Conservation (phyloP, 2,113 vertebrate species). For the Neolamprologus modestus region DNA sequence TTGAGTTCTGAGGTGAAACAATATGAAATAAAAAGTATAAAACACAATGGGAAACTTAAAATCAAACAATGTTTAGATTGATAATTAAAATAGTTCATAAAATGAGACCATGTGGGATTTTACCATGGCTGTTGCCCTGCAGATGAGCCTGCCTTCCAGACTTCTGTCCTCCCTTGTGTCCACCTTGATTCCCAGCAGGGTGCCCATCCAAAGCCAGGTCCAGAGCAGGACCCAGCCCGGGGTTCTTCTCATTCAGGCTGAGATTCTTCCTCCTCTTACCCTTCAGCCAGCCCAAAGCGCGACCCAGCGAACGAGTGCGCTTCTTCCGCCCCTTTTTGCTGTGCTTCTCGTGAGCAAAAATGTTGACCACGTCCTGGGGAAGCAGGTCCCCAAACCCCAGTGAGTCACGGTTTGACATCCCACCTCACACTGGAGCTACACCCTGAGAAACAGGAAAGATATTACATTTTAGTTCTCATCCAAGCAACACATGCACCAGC, state of each 20-base stretch:
- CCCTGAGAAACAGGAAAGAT: slow-evolving; percentile 1
- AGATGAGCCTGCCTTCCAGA: slow-evolving; percentile 22
- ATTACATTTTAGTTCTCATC: not conserved
- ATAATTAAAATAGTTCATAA: not conserved
- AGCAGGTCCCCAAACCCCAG: slow-evolving; percentile 67
- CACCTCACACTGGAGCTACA: slow-evolving; percentile 24
- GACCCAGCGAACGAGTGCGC: slow-evolving; percentile 52
- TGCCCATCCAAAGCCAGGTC: slow-evolving; percentile 45
- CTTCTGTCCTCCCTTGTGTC: slow-evolving; percentile 46
- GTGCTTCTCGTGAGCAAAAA: slow-evolving; percentile 65
- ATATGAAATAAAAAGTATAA: not conserved
- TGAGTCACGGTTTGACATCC: slow-evolving; percentile 71
- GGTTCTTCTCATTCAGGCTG: slow-evolving; percentile 26
- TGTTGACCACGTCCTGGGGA: slow-evolving; percentile 76
- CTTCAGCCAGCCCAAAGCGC: slow-evolving; percentile 62
- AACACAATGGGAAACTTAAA: not conserved
- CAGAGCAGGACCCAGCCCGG: slow-evolving; percentile 47
- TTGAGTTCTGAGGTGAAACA: not conserved
- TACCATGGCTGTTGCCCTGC: slow-evolving; percentile 51
- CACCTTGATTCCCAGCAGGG: not conserved
- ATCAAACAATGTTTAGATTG: not conserved
- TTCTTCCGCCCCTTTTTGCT: slow-evolving; percentile 68
- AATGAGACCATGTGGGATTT: not conserved
- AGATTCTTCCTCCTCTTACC: slow-evolving; percentile 57
- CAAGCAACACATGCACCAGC: not conserved